These are phyloP conservation scores for Rhea americana DNA, from an alignment of 2,113 vertebrate genomes.

Conservation along the genomic window DNA sequence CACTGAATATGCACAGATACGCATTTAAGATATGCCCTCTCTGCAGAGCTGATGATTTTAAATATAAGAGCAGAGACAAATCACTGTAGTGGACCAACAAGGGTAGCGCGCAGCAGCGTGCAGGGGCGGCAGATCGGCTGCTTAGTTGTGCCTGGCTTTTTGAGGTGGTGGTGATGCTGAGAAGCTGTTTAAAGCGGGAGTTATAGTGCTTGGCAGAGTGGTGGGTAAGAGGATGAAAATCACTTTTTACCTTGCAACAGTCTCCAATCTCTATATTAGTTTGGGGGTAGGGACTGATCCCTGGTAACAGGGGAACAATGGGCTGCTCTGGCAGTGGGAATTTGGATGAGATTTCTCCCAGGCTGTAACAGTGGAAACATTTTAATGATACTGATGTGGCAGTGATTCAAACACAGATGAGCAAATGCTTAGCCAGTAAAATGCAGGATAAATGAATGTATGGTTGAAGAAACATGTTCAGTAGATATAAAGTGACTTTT, in stretches of 20 bases:
- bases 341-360: neutral
- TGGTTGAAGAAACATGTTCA: neutral
- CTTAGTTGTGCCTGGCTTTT: neutral
- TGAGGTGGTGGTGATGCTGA: neutral
- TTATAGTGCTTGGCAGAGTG: neutral
- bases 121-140: neutral
- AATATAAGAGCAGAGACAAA: neutral
- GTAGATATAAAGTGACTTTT: neutral
- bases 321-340: neutral
- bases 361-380: neutral
- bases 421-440: neutral
- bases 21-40: neutral
- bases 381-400: neutral
- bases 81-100: neutral
- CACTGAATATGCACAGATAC: fast-evolving
- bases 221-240: neutral
- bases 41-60: neutral
- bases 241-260: neutral
- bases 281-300: neutral
- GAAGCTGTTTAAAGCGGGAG: neutral
- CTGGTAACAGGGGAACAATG: neutral
- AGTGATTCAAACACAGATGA: neutral
- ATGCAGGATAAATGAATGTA: neutral
- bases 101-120: neutral
- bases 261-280: neutral